These are phyloP conservation scores for Pterostichus madidus DNA, from an alignment of 2,888 invertebrate genomes.

Conservation along the genomic window DNA sequence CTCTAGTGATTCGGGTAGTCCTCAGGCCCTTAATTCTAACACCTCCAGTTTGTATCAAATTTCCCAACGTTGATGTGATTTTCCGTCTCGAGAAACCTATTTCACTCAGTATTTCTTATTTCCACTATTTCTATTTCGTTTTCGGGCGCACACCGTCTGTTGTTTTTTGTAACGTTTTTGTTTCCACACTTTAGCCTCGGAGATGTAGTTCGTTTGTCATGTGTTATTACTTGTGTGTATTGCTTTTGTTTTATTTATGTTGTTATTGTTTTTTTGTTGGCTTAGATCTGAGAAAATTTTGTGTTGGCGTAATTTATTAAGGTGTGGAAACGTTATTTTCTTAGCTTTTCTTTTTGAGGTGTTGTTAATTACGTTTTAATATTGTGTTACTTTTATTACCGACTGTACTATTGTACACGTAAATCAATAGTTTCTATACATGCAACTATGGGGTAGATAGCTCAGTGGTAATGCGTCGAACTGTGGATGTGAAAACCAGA, in stretches of 20 bases:
- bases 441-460: not conserved
- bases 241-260: conserved; percentile 47
- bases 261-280: conserved; percentile 34
- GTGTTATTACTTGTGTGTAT: conserved; percentile 39
- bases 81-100: conserved; percentile 31
- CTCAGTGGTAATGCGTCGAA: not conserved
- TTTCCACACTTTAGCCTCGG: conserved; percentile 13
- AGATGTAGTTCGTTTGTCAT: conserved; percentile 48
- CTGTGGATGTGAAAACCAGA: too few relatives aligned
- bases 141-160: conserved; percentile 25
- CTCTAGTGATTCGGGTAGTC: not conserved
- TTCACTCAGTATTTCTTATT: conserved; percentile 35
- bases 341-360: conserved; percentile 6
- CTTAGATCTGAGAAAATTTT: conserved; percentile 6
- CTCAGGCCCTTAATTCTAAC: conserved; percentile 10
- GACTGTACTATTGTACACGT: not conserved
- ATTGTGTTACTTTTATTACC: conserved; percentile 19
- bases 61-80: conserved; percentile 36
- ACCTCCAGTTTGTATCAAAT: conserved; percentile 30
- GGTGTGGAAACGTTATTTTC: conserved; percentile 17
- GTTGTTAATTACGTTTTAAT: conserved; percentile 33
- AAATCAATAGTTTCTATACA: conserved; percentile 17
- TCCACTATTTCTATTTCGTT: conserved; percentile 33
- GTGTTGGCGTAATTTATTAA: conserved; percentile 12
- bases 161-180: conserved; percentile 29